Base-by-base conservation (phyloP, 2,797 vertebrate species). In the Sardinella longiceps region DNA sequence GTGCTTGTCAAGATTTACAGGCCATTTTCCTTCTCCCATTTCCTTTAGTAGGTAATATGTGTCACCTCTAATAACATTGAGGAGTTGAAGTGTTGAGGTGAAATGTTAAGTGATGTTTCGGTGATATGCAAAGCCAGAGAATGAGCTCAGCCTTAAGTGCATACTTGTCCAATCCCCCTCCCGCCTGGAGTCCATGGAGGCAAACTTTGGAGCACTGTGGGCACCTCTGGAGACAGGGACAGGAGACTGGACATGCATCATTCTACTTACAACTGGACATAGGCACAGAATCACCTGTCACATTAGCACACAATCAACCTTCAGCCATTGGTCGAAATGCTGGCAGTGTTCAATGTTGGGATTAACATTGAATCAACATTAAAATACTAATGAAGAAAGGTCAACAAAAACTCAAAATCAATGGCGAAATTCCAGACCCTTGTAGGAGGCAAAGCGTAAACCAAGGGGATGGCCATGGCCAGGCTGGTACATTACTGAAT, bases 101-200 rank as follows among this genome's bases (percentile, higher is more conserved):
- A 94, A 93, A 92, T 91, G 92, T 94, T 92, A 93, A 94, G 92
- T 92, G 92, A 91, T 92, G 90, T 91, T 92, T 92, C 91, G 89
- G 91, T 87, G 85, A 86, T 91, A 92, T 91, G 91, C 88, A 91
- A 92, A 91, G 87, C 83, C 87, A 86, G 88, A 89, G 91, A 87
- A 91, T 92, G 91, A 92, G 91, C 86, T 90, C 66, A 85, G 88
- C 81, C 90, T 90, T 92, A 92, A 92, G 90, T 92, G 91, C 90
- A 90, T 37, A 23, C 63, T 70, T 70, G 63, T 33, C 20, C 70
- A 77, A 9, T 20, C 70, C 70, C 66, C 4, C 66, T 39, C 33
- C 66, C 66, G 20, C 5, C 33, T 39, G 12, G 30, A 39, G 46
- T 48, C 66, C 15, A 39, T 14, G 66, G 66, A 20, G 30, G 37